Conservation (phyloP, 2,888 invertebrate species). For the Diogma glabrata region DNA sequence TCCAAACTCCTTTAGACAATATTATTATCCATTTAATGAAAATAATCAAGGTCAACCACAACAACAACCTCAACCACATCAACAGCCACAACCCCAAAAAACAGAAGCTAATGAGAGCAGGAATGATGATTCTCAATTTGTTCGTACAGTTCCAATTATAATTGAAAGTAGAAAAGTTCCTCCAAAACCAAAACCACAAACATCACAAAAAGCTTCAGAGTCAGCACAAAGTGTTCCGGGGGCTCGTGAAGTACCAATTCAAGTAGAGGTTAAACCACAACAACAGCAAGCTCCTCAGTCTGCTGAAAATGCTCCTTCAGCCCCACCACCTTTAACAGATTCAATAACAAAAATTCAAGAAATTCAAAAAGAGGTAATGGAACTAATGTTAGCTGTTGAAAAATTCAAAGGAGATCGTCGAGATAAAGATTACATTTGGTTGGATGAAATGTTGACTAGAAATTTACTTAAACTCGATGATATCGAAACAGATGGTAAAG, state of each 20-base stretch:
- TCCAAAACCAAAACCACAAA: slow-evolving; percentile 13
- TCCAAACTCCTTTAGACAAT: not conserved
- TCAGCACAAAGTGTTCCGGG: slow-evolving; percentile 30
- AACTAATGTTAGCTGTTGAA: slow-evolving; percentile 64
- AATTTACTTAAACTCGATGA: slow-evolving; percentile 84
- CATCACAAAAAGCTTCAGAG: slow-evolving; percentile 18
- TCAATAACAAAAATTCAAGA: slow-evolving; percentile 66
- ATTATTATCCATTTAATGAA: slow-evolving; percentile 4
- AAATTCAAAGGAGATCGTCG: slow-evolving; percentile 54
- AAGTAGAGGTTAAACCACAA: slow-evolving; percentile 1
- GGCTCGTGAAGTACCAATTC: slow-evolving; percentile 25
- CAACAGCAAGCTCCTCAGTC: slow-evolving; percentile 15
- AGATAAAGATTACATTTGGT: slow-evolving; percentile 64
- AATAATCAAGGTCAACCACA: not conserved
- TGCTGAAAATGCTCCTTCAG: slow-evolving; percentile 32
- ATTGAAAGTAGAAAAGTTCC: slow-evolving; percentile 56
- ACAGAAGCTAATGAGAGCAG: too few species aligned
- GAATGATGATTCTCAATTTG: slow-evolving; percentile 35
- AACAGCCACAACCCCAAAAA: slow-evolving; percentile 26
- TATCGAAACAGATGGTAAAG: slow-evolving; percentile 85
- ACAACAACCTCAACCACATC: slow-evolving; percentile 12
- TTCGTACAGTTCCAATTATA: slow-evolving; percentile 77
- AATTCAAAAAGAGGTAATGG: slow-evolving; percentile 70
- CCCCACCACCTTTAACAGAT: slow-evolving; percentile 38
- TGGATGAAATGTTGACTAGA: slow-evolving; percentile 93